A percentile compares a stretch with the other conserved stretches of the same genome.
These are phyloP conservation scores for Capreolus pygargus DNA, from an alignment of 2,113 vertebrate genomes.

Conservation along the genomic window DNA sequence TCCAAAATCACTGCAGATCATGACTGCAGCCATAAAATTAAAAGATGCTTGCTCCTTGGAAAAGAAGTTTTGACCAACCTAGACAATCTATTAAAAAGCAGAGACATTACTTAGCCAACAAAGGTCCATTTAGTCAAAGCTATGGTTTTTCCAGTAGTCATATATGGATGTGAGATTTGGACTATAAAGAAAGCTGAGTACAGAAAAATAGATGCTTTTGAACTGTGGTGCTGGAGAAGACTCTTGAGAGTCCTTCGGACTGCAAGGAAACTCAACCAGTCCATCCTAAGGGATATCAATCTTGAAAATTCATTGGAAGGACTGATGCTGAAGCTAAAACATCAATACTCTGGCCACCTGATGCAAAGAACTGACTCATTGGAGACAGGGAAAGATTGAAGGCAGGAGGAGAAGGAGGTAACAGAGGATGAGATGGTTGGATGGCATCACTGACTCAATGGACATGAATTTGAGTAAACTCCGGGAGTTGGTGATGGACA, in stretches of 20 bases:
- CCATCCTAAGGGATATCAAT: not conserved
- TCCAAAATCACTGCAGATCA: not conserved
- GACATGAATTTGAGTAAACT: not conserved
- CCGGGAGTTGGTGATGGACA: not conserved
- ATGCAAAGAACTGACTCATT: not conserved
- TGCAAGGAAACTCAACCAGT: not conserved
- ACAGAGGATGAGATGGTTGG: not conserved
- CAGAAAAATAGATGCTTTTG: not conserved
- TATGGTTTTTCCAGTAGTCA: not conserved
- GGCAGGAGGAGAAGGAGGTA: not conserved
- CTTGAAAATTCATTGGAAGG: not conserved
- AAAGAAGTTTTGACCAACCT: not conserved
- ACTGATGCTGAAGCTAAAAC: not conserved
- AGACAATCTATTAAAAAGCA: not conserved
- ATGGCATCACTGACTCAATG: not conserved
- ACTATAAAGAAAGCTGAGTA: not conserved
- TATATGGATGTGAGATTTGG: not conserved
- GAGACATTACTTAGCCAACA: not conserved
- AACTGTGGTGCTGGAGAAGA: not conserved
- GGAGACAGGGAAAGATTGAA: not conserved
- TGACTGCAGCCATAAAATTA: not conserved
- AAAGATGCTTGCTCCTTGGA: not conserved
- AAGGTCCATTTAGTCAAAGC: not conserved
- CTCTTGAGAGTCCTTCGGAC: not conserved
- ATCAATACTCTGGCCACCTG: not conserved